Base-by-base conservation (phyloP, 2,113 vertebrate species). In the Macrotus californicus region DNA sequence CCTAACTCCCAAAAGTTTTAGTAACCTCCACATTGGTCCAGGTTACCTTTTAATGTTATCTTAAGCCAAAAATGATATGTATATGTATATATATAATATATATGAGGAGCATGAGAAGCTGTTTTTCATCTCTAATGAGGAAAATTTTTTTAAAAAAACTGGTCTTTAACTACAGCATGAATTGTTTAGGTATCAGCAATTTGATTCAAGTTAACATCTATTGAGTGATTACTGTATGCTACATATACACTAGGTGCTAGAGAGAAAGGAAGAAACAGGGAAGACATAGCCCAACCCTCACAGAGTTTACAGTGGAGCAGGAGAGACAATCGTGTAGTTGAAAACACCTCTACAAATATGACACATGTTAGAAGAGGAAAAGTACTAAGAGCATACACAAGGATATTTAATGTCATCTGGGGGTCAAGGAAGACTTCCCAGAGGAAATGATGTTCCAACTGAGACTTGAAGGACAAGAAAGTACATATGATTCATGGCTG, bases 31-130 rank as follows among this genome's bases (percentile, higher is more conserved):
- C 36, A 56, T 70, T 80, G 43, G 13, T 87, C 29, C 21, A 80
- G 24, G 15, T 89, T 76, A 91, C 43, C 15, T 84, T 94, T 91
- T 67, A 61, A 73, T 67, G n/a, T 93, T 84, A 79, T 80, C 88
- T 89, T 92, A 39, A 79, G n/a, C 7, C 56, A 59, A 59, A 59
- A 24, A 59, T 59, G 8, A 22, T 21, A 52, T 19, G 19, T 24
- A 22, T 21, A 52, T 19, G 19, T 19, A 19, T 19, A 54, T 21
- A 21, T n/a, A n/a, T n/a, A n/a, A n/a, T n/a, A n/a, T n/a, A n/a
- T n/a, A n/a, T n/a, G n/a, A n/a, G n/a, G n/a, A 59, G 41, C 11
- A 48, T 16, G 11, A 88, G 19, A 14, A 80, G 54, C 46, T 92
- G 39, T 77, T 79, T 92, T 79, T 75, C 84, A 66, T 59, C 36